Conservation (phyloP, 2,113 vertebrate genomes). For the Lynx canadensis region DNA sequence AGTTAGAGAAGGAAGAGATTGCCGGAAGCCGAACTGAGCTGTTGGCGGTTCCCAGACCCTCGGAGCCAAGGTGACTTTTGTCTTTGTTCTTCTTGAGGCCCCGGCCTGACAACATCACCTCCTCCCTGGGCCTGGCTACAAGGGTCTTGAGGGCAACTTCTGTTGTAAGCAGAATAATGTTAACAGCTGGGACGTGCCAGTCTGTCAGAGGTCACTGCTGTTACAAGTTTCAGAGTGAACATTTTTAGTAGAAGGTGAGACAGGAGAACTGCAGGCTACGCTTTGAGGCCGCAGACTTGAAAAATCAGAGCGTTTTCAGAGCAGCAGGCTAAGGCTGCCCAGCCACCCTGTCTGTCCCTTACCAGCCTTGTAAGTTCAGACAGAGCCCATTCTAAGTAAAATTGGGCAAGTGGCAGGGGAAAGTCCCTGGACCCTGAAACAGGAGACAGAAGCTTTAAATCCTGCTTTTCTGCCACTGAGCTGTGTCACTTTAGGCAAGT, state of each 20-base stretch:
- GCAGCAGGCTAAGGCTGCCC: background rate
- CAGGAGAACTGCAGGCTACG: conserved; percentile 32
- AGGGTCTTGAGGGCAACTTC: conserved; percentile 37
- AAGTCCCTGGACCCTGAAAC: background rate
- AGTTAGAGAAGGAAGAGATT: background rate
- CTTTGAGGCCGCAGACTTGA: conserved; percentile 66
- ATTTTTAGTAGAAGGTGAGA: conserved; percentile 66
- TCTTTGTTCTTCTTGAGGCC: conserved; percentile 47
- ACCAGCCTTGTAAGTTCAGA: background rate
- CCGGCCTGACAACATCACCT: conserved; percentile 4
- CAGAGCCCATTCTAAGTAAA: background rate
- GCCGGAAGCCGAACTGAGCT: background rate
- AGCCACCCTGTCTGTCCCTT: background rate
- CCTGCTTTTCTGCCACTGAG: background rate
- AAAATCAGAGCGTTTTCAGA: background rate
- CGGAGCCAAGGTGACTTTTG: conserved; percentile 40
- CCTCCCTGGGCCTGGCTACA: conserved; percentile 36
- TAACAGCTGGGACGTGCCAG: background rate
- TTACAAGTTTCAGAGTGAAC: conserved; percentile 56
- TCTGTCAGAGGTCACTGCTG: conserved; percentile 62
- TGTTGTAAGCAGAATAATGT: conserved; percentile 57
- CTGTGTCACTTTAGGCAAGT: background rate
- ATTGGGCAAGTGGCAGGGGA: background rate
- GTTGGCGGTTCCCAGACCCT: background rate
- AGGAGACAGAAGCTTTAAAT: background rate